Evolutionary conservation across 2,797 vertebrate genomes (phyloP).

Genomic region (Toxotes lorentzi): DNA sequence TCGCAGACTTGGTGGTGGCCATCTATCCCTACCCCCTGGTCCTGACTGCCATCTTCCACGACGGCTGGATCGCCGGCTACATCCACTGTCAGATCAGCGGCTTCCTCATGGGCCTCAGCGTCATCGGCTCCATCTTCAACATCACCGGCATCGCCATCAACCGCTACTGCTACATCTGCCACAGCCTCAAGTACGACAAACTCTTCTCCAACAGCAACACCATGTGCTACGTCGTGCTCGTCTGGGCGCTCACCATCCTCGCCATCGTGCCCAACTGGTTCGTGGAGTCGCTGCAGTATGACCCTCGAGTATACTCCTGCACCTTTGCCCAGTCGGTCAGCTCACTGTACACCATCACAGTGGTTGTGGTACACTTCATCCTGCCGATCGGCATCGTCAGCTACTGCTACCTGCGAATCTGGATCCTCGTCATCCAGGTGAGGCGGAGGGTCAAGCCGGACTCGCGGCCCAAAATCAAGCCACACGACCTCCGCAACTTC

Average conservation of each 20-base stretch:
- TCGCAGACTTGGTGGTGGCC: conserved; percentile 89
- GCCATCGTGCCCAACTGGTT: conserved; percentile 90
- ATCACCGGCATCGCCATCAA: conserved; percentile 90
- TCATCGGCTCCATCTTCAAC: conserved; percentile 91
- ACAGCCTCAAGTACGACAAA: conserved; percentile 87
- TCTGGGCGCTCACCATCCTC: conserved; percentile 87
- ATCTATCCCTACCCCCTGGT: conserved; percentile 89
- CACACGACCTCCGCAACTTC: conserved; percentile 89
- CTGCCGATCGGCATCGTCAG: conserved; percentile 88
- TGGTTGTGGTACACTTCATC: conserved; percentile 90
- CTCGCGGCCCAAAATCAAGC: conserved; percentile 84
- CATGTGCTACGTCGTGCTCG: conserved; percentile 85
- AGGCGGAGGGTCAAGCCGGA: conserved; percentile 85
- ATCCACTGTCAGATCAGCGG: conserved; percentile 90
- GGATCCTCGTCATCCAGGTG: conserved; percentile 88
- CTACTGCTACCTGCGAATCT: conserved; percentile 90
- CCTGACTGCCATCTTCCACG: conserved; percentile 87
- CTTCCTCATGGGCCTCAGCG: conserved; percentile 90
- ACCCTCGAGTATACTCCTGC: conserved; percentile 89
- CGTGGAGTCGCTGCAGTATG: conserved; percentile 88
- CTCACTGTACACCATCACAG: conserved; percentile 87
- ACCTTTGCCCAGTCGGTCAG: conserved; percentile 90
- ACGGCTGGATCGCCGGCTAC: conserved; percentile 88
- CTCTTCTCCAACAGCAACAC: conserved; percentile 89
- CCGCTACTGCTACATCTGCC: conserved; percentile 92